Evolutionary conservation across 1,140 invertebrate genomes (phyloP), one percentile per base, ranked within the genome.

Genomic region (Pteromalus puparum): DNA sequence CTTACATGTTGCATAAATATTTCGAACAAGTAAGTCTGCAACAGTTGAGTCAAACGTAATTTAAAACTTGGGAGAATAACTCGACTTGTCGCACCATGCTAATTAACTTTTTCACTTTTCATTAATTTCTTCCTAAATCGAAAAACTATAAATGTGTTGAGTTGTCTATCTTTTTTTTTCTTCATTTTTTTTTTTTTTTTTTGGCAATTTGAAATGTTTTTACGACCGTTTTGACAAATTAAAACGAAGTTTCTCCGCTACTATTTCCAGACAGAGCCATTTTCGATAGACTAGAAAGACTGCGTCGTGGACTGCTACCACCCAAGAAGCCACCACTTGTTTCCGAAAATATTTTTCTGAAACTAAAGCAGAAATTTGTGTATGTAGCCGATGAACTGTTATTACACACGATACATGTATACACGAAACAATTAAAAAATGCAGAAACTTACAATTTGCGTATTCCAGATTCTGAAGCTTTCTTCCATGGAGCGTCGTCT

Each of bases 401-500:
- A 53, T 18, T 34, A 18, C 24, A 9, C 13, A n/a, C n/a, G n/a
- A n/a, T n/a, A n/a, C 24, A 28, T 21, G 28, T 1, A 24, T 68
- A 9, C 53, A 65, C 21, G 61, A 65, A 12, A 21, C n/a, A 70
- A 70, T 65, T 30, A 21, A 34, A 83, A 82, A 83, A 53, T 65
- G 34, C 70, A 70, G 3, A 48, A 30, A 96, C 97, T 96, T 95
- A 99, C 98, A 99, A 98, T 95, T 98, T 98, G 88, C 97, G 95
- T 89, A 99, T 98, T 48, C 97, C 97, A 83, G 97, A 97, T 92
- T 97, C 96, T 18, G 95, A 95, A 88, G 94, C 94, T 89, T 96
- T 95, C 91, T 97, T 97, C 97, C 97, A 98, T 0, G 97, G 96
- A 86, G 99, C 99, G 93, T 99, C 98, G 88, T 98, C 97, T 21